Evolutionary conservation across 2,113 vertebrate species (phyloP).

Genomic region (Anguilla japonica): DNA sequence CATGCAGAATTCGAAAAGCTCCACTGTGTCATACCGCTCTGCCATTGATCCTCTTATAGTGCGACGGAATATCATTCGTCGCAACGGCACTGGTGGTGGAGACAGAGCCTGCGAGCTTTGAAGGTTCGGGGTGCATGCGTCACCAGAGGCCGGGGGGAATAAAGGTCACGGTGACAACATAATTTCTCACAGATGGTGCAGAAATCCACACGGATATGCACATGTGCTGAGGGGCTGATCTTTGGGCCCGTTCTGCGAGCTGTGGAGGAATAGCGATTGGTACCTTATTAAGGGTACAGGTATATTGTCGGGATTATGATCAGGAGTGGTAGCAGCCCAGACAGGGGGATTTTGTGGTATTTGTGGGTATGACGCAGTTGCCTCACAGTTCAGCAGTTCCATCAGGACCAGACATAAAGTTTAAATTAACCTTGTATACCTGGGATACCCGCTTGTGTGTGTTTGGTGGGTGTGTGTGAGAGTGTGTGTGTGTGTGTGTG

Average conservation of each 20-base stretch:
- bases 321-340: background rate
- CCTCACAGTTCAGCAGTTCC: background rate
- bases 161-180: constrained; percentile 46
- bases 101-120: background rate
- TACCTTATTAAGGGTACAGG: constrained; percentile 47
- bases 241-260: constrained; percentile 20
- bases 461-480: constrained; percentile 4
- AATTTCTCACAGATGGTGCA: constrained; percentile 51
- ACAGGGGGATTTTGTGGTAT: background rate
- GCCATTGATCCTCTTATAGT: background rate
- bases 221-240: constrained; percentile 43
- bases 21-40: background rate
- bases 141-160: background rate
- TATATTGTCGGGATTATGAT: constrained; percentile 36
- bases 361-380: background rate
- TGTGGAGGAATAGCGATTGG: constrained; percentile 24
- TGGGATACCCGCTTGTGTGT: background rate
- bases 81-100: background rate
- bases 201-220: constrained; percentile 32
- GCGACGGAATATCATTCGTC: background rate
- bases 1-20: background rate
- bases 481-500: constrained; percentile 24
- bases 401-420: background rate
- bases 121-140: background rate
- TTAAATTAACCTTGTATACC: background rate